Evolutionary conservation across 2,888 invertebrate genomes (phyloP), one percentile per base, ranked within the genome.

Genomic region (Leptinotarsa rubiginosa): DNA sequence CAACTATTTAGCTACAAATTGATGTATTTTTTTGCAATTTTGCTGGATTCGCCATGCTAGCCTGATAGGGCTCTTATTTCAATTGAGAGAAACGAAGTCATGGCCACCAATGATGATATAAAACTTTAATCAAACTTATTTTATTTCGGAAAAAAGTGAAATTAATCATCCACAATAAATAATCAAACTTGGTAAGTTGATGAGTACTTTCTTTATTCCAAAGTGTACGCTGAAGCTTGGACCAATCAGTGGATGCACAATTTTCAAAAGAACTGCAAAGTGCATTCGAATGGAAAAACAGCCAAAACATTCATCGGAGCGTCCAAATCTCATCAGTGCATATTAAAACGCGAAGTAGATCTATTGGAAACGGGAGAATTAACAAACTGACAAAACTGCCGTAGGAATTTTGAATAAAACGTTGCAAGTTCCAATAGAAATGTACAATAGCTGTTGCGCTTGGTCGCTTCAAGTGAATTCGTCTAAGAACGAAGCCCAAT

Each of bases 381-480:
- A 20, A 54, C 54, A 20, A 54, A 54, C 22, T 54, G 54, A 54
- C 54, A 54, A 54, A 20, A 56, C 56, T 56, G 56, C 22, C 56
- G 22, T 56, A 56, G 22, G 56, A 56, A 56, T 56, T 56, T 4
- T 13, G 22, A 56, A 56, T 15, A 56, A 15, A 56, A 56, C 15
- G 56, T 22, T 56, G 56, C 18, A 56, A 56, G 13, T 22, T 56
- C 13, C 56, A 15, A 22, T 56, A 22, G 22, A 56, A 56, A 15
- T 56, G 56, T 56, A 56, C 22, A 22, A 22, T 22, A 56, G 22
- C 56, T 56, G 56, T 56, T 56, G 56, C 56, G 56, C 56, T 56
- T 22, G 56, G 13, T 13, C 20, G 56, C 56, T 56, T 22, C 13
- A 4, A 56, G 4, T 56, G 4, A 4, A 18, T 13, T 25, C 56